phyloP scores from a whole-genome alignment of 2,113 vertebrate species.

The Rutilus rutilus region DNA sequence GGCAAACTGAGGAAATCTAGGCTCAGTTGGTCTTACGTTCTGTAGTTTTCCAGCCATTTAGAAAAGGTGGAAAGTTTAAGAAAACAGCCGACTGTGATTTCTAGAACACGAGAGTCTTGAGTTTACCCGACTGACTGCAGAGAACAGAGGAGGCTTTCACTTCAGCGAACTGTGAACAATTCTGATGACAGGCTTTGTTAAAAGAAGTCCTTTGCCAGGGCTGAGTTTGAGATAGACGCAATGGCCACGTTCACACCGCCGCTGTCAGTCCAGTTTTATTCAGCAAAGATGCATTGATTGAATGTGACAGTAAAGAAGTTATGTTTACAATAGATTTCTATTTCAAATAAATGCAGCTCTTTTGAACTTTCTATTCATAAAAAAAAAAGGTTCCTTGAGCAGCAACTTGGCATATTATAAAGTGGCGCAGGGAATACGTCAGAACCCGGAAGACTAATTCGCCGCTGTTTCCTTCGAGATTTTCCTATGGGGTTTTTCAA shows the following conservation, averaged over 20 bases:
- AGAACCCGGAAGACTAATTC: no score
- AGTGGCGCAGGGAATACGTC: no score
- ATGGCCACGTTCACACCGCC: background rate
- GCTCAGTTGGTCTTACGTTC: slow-evolving; percentile 15
- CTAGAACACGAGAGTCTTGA: slow-evolving; percentile 37
- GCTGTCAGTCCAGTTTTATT: background rate
- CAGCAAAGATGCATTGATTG: no score
- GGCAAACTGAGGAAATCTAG: background rate
- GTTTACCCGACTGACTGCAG: background rate
- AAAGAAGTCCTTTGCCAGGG: slow-evolving; percentile 18
- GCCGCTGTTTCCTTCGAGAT: no score
- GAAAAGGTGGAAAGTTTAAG: slow-evolving; percentile 42
- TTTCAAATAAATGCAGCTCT: no score
- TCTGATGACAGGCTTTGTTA: slow-evolving; percentile 21
- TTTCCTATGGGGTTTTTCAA: no score
- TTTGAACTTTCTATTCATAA: no score
- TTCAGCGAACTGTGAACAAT: slow-evolving; percentile 5
- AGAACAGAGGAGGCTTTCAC: slow-evolving; percentile 25
- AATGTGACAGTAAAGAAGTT: no score
- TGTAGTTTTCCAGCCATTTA: slow-evolving; percentile 11
- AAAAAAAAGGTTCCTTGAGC: no score
- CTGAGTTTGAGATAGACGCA: background rate
- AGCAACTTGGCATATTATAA: no score
- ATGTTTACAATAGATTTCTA: no score
- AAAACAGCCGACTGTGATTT: slow-evolving; percentile 28